Percentiles rank a stretch among this genome's conserved stretches.
phyloP scores from a whole-genome alignment of 2,797 vertebrate genomes.

The Sebastiscus albofasciatus region DNA sequence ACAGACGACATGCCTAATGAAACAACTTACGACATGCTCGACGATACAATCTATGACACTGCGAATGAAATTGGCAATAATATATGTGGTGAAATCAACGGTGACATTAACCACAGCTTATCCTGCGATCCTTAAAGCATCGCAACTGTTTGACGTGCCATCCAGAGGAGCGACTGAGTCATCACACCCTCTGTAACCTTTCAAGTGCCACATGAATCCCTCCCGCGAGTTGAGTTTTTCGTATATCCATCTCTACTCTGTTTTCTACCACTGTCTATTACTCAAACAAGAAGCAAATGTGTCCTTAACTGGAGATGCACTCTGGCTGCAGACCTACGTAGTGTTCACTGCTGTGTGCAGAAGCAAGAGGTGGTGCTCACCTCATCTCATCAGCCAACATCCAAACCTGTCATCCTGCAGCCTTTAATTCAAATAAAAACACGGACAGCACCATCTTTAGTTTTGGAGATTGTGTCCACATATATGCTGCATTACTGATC shows the following conservation, averaged over 20 bases:
- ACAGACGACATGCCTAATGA: conserved; percentile 54
- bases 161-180: conserved; percentile 14
- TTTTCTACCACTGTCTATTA: neutral
- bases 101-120: conserved; percentile 69
- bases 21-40: conserved; percentile 64
- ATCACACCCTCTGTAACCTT: conserved; percentile 35
- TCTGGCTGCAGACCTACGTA: neutral
- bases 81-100: conserved; percentile 65
- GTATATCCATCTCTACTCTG: conserved; percentile 23
- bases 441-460: neutral
- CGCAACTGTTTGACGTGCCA: conserved; percentile 35
- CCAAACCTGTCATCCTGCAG: conserved; percentile 26
- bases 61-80: conserved; percentile 44
- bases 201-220: conserved; percentile 70
- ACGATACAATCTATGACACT: conserved; percentile 62
- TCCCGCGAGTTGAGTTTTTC: conserved; percentile 38
- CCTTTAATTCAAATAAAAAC: conserved; percentile 27
- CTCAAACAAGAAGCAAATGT: conserved; percentile 22
- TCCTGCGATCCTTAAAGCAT: conserved; percentile 74
- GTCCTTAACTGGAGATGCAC: conserved; percentile 24
- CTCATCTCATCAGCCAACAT: conserved; percentile 15
- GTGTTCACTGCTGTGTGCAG: neutral
- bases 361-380: conserved; percentile 7
- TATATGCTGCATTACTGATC: conserved; percentile 67
- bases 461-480: conserved; percentile 23